Conservation (phyloP, 2,888 invertebrate species). For the Zootermopsis nevadensis region DNA sequence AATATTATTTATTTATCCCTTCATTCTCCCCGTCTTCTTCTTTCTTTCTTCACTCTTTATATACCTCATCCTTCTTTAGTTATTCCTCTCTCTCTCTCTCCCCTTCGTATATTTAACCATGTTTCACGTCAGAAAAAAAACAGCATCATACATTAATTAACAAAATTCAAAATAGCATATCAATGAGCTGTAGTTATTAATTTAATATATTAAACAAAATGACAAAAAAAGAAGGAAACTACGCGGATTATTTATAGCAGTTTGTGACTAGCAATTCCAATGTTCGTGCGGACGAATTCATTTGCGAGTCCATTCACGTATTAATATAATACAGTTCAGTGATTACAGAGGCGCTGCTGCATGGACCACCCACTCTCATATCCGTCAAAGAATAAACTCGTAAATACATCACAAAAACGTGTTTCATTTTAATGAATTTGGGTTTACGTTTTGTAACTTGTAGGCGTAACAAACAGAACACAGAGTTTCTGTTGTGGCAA, state of each 20-base stretch:
- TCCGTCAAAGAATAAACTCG: not conserved
- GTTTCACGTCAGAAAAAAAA: no score
- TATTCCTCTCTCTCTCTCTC: not conserved
- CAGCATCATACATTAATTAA: no score
- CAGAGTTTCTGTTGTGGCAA: not conserved
- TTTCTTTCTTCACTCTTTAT: no score
- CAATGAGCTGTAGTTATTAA: no score
- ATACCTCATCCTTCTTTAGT: not conserved
- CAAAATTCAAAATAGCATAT: no score
- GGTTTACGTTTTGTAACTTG: not conserved
- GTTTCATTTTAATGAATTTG: not conserved
- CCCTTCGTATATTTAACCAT: not conserved
- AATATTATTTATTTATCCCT: no score
- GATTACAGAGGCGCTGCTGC: not conserved
- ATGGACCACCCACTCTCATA: not conserved
- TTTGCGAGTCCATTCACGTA: slow-evolving; percentile 13
- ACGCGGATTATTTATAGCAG: no score
- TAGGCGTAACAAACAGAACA: not conserved
- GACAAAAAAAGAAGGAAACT: no score
- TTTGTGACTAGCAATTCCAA: not conserved
- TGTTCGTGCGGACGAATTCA: slow-evolving; percentile 21
- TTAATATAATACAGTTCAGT: not conserved
- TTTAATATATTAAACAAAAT: no score
- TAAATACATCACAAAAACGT: not conserved
- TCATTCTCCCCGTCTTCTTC: no score